Evolutionary conservation across 1,140 invertebrate genomes (phyloP).

Genomic region (Bactericera cockerelli): DNA sequence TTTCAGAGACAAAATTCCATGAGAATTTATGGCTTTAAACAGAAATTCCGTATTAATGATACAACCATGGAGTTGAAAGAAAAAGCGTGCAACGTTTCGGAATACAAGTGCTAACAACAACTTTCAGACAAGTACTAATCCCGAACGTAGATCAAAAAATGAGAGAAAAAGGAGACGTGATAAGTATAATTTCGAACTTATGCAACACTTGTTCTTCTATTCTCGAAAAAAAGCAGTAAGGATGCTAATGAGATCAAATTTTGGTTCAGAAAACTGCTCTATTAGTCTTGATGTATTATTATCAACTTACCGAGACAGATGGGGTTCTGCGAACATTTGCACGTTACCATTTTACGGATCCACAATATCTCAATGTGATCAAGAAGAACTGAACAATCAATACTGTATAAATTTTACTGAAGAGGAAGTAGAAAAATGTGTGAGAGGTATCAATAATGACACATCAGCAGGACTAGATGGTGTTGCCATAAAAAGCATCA

Average conservation of each 20-base stretch:
- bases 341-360: neutral
- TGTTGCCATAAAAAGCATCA: neutral
- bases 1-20: too few species aligned
- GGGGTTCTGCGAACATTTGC: neutral
- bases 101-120: neutral
- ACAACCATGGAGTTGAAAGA: neutral
- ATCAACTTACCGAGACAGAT: neutral
- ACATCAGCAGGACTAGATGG: neutral
- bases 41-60: too few species aligned
- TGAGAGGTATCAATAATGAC: neutral
- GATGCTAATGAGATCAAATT: neutral
- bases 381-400: neutral
- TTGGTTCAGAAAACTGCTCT: neutral
- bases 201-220: neutral
- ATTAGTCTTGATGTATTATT: neutral
- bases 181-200: too few species aligned
- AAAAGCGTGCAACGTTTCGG: neutral
- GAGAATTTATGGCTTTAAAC: too few species aligned
- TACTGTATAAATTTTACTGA: neutral
- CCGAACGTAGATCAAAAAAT: neutral
- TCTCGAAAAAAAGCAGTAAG: neutral
- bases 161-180: conserved; percentile 6
- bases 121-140: neutral
- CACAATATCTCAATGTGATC: neutral
- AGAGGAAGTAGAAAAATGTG: too few species aligned